Evolutionary conservation across 2,113 vertebrate genomes (phyloP).

Genomic region (Oophaga pumilio): DNA sequence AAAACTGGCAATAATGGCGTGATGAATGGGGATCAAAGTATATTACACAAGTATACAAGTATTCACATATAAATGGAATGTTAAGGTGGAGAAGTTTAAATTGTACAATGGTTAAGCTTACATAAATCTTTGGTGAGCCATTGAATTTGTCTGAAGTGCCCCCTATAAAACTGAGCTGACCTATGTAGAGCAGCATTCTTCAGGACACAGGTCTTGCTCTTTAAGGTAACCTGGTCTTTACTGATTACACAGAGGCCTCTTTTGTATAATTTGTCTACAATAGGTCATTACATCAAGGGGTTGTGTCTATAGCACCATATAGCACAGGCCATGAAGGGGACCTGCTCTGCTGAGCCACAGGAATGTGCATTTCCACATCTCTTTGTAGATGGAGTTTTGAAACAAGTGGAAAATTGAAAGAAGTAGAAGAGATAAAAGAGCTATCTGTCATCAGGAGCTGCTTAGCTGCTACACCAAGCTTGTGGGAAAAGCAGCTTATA

Average conservation of each 20-base stretch:
- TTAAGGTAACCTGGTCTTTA: not conserved
- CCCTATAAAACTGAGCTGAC: not conserved
- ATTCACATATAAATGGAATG: too few species aligned
- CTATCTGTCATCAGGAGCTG: constrained; percentile 46
- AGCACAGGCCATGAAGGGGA: not conserved
- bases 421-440: constrained; percentile 39
- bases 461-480: constrained; percentile 24
- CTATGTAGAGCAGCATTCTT: not conserved
- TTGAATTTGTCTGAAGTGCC: not conserved
- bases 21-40: too few species aligned
- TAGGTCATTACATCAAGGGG: constrained; percentile 26
- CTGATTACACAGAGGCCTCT: not conserved
- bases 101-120: too few species aligned
- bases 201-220: not conserved
- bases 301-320: constrained; percentile 1
- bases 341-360: constrained; percentile 39
- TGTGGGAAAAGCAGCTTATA: constrained; percentile 31
- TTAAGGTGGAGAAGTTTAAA: too few species aligned
- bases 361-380: constrained; percentile 46
- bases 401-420: constrained; percentile 48
- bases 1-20: too few species aligned
- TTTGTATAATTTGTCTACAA: constrained; percentile 12
- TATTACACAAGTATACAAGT: too few species aligned
- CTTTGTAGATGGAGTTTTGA: constrained; percentile 40
- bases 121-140: too few species aligned